A percentile compares a stretch with the other conserved stretches of the same genome.
phyloP scores from a whole-genome alignment of 1,140 invertebrate genomes.

The Bombus waltoni region DNA sequence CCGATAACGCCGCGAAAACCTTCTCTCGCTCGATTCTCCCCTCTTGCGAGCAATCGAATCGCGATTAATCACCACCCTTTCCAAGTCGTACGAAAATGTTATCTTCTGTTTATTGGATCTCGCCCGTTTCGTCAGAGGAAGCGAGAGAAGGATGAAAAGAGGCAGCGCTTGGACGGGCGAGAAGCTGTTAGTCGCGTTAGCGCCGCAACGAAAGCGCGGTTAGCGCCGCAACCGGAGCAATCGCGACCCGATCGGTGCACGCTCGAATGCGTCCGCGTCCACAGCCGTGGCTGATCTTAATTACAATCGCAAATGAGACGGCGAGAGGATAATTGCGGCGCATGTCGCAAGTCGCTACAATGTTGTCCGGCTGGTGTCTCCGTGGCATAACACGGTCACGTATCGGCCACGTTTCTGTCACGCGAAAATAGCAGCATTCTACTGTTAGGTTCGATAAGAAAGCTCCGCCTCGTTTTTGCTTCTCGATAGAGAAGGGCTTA shows the following conservation, averaged over 20 bases:
- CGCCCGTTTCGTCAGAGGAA: not conserved
- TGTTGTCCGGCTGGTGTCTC: conserved; percentile 58
- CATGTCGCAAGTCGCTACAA: conserved; percentile 71
- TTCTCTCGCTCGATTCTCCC: not conserved
- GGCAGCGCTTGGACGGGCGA: conserved; percentile 21
- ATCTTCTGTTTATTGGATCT: not conserved
- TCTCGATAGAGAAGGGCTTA: not conserved
- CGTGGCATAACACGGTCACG: conserved; percentile 6
- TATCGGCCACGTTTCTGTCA: conserved; percentile 3
- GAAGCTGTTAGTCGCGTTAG: conserved; percentile 61
- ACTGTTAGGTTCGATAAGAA: not conserved
- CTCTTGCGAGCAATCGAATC: not conserved
- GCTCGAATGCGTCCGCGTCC: conserved; percentile 61
- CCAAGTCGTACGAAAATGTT: not conserved
- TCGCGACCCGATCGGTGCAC: conserved; percentile 56
- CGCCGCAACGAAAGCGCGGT: conserved; percentile 60
- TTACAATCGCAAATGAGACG: conserved; percentile 78
- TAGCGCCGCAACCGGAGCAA: conserved; percentile 48
- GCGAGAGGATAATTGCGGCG: conserved; percentile 73
- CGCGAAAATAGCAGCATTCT: conserved; percentile 33
- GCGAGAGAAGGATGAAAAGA: not conserved
- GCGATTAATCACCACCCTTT: conserved; percentile 20
- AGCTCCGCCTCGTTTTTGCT: not conserved
- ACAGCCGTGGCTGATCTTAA: conserved; percentile 64
- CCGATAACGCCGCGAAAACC: conserved; percentile 14